Conservation (phyloP, 2,888 invertebrate genomes). For the Hydrotaea diabolus region DNA sequence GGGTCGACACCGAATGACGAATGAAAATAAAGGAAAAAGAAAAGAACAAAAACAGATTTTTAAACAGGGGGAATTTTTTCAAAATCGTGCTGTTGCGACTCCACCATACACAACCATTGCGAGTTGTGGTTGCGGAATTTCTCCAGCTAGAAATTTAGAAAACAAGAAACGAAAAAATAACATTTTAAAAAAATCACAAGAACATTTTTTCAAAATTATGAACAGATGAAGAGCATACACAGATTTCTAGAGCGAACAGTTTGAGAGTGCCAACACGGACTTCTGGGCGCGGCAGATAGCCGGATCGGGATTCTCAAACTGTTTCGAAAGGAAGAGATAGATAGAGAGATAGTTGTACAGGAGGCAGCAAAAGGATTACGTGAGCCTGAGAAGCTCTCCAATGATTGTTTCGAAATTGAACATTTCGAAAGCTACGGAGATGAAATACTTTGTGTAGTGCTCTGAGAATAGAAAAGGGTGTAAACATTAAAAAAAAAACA, state of each 20-base stretch:
- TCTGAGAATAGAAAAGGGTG: too few relatives aligned
- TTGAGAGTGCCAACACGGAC: background rate
- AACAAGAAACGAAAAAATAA: constrained; percentile 29
- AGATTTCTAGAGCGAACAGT: constrained; percentile 1
- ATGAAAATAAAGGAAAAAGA: background rate
- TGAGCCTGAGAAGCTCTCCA: too few relatives aligned
- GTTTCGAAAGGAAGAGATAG: background rate
- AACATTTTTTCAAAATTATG: constrained; percentile 5
- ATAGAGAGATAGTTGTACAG: background rate
- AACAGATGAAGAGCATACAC: constrained; percentile 2
- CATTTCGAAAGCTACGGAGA: too few relatives aligned
- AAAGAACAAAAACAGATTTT: constrained; percentile 7
- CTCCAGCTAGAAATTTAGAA: constrained; percentile 83
- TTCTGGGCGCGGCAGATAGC: too few relatives aligned
- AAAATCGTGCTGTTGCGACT: constrained; percentile 17
- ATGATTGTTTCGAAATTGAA: too few relatives aligned
- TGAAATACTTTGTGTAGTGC: too few relatives aligned
- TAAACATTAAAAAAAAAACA: too few relatives aligned
- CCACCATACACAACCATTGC: constrained; percentile 84
- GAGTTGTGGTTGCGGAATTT: constrained; percentile 99
- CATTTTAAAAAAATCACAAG: constrained; percentile 19
- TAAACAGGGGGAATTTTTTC: constrained; percentile 10
- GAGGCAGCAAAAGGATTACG: too few relatives aligned
- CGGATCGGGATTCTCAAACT: too few relatives aligned
- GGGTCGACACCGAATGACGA: background rate